Evolutionary conservation across 2,113 vertebrate genomes (phyloP).

Genomic region (Ascaphus truei): DNA sequence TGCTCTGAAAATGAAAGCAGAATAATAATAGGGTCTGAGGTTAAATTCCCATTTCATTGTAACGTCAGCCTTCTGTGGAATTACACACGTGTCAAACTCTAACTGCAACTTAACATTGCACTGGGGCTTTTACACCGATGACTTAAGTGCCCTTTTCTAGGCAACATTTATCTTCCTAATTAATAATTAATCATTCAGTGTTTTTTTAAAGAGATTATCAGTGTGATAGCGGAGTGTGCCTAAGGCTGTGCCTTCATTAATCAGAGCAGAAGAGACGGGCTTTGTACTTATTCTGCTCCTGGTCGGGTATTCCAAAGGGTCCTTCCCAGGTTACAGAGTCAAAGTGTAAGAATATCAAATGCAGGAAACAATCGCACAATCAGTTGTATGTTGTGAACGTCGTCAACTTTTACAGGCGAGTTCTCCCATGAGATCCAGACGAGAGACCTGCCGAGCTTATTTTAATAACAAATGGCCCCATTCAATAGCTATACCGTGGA

Average conservation of each 20-base stretch:
- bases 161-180: slow-evolving; percentile 60
- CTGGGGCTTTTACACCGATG: slow-evolving; percentile 44
- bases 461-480: slow-evolving; percentile 40
- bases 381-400: neutral
- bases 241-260: slow-evolving; percentile 59
- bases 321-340: slow-evolving; percentile 54
- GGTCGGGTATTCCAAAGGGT: slow-evolving; percentile 46
- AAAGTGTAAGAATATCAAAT: slow-evolving; percentile 48
- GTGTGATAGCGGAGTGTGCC: slow-evolving; percentile 58
- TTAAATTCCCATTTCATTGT: slow-evolving; percentile 1
- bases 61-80: neutral
- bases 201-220: slow-evolving; percentile 61
- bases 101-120: neutral
- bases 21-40: neutral
- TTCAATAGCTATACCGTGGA: neutral
- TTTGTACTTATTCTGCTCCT: slow-evolving; percentile 48
- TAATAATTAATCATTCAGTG: slow-evolving; percentile 62
- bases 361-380: slow-evolving; percentile 49
- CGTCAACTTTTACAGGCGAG: neutral
- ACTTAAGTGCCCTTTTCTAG: slow-evolving; percentile 42
- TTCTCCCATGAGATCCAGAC: slow-evolving; percentile 37
- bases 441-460: neutral
- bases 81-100: neutral
- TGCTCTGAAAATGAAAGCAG: neutral
- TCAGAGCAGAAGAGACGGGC: slow-evolving; percentile 48